Base-by-base conservation (phyloP, 2,797 vertebrate species). In the Petrocephalus sullivani region DNA sequence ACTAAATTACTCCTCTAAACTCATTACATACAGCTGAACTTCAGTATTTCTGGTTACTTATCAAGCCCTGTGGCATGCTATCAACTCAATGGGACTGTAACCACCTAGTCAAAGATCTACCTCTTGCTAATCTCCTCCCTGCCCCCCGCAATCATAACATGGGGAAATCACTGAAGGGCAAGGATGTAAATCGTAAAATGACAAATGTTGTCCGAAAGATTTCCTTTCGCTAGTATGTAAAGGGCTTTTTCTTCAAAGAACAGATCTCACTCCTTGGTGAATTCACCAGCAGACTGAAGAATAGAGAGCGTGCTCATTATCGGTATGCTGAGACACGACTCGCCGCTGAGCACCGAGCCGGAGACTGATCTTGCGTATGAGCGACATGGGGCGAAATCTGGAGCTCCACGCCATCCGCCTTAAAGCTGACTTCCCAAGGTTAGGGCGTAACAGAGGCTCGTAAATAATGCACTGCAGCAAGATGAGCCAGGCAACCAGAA, bases 391-490 rank as follows among this genome's bases (percentile, higher is more conserved):
- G 3, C 23, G 12, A 23, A 67, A 67, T 33, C 9, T 67, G 61
- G 1, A 28, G 61, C 61, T 67, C 12, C 61, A 12, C 41, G 10
- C 41, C 46, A n/a, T 37, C 75, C n/a, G 41, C 37, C 16, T 81
- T 49, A 49, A 49, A n/a, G 16, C 46, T 21, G 16, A 21, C 19
- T 82, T 82, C 49, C n/a, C 41, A 21, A 83, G 81, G 41, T 21
- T 37, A 16, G 16, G 28, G 71, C 14, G 19, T 41, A 75, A 75
- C 14, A 8, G 9, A 23, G 16, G 51, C 51, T 64, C 33, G 92
- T 95, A 91, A 94, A 94, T 94, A 94, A 95, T 94, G 90, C 87
- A 95, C 60, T 67, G 33, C 86, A 14, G 53, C 41, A 81, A 57
- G 71, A 64, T 56, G 78, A 90, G 41, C 56, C 81, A 90, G 53